Evolutionary conservation across 2,113 vertebrate genomes (phyloP).

Genomic region (Eupsittula cactorum): DNA sequence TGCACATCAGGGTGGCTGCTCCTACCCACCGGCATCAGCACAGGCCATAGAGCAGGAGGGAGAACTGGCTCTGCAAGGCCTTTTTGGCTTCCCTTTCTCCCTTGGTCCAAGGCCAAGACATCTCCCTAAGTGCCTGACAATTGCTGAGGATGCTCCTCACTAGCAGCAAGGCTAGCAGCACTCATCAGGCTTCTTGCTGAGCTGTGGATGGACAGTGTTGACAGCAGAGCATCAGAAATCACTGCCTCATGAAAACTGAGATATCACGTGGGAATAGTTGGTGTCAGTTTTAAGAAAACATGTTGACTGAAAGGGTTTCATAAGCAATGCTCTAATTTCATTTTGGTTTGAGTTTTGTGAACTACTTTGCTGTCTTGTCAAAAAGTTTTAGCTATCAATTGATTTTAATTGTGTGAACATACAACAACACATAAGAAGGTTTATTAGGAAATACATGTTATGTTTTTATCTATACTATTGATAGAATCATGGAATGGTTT

Average conservation of each 20-base stretch:
- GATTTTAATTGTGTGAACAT: not conserved
- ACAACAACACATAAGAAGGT: not conserved
- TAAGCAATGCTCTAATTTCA: not conserved
- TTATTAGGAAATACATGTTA: not conserved
- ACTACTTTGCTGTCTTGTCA: not conserved
- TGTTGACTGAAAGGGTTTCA: rapidly evolving
- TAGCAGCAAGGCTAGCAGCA: not conserved
- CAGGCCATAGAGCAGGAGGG: not conserved
- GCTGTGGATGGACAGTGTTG: not conserved
- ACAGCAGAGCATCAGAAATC: not conserved
- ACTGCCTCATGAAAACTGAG: not conserved
- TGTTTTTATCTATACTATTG: not conserved
- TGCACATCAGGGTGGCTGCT: not conserved
- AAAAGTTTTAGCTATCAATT: not conserved
- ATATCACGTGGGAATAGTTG: not conserved
- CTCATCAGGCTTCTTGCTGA: not conserved
- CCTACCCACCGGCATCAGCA: not conserved
- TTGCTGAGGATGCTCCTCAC: not conserved
- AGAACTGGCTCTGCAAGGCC: rapidly evolving
- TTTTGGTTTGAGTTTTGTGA: not conserved
- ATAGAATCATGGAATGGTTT: not conserved
- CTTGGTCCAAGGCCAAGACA: not conserved
- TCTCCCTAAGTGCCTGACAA: not conserved
- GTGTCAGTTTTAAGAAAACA: not conserved
- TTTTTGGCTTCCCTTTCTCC: not conserved